phyloP scores from a whole-genome alignment of 2,888 invertebrate genomes.

The Lycocerus yunnanus region DNA sequence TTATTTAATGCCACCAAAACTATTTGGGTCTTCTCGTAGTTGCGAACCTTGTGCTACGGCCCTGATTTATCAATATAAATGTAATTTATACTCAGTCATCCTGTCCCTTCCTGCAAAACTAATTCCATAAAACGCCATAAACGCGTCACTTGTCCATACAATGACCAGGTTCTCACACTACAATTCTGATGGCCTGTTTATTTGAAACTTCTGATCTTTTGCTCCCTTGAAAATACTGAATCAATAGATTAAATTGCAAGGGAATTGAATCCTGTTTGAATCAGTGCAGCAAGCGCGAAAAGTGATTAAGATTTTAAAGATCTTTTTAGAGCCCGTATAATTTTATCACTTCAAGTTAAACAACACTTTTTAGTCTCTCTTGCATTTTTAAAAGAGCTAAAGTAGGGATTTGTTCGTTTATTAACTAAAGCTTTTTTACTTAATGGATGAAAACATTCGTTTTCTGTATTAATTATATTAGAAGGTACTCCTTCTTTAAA shows the following conservation, averaged over 20 bases:
- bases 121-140: constrained; percentile 45
- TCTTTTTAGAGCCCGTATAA: constrained; percentile 50
- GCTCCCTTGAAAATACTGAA: constrained; percentile 54
- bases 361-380: constrained; percentile 51
- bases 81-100: constrained; percentile 17
- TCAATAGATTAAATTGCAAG: constrained; percentile 55
- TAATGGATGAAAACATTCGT: constrained; percentile 45
- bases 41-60: neutral
- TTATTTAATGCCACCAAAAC: neutral
- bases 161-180: constrained; percentile 53
- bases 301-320: constrained; percentile 56
- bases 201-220: constrained; percentile 54
- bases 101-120: constrained; percentile 36
- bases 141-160: constrained; percentile 52
- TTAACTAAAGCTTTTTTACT: constrained; percentile 49
- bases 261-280: constrained; percentile 47
- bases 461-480: constrained; percentile 47
- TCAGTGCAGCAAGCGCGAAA: constrained; percentile 50
- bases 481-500: constrained; percentile 5
- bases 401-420: constrained; percentile 50
- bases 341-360: constrained; percentile 52
- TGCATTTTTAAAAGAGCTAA: constrained; percentile 52
- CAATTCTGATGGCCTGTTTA: constrained; percentile 53
- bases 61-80: neutral
- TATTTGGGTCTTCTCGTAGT: neutral